Evolutionary conservation across 2,113 vertebrate genomes (phyloP).

Genomic region (Jacana jacana): DNA sequence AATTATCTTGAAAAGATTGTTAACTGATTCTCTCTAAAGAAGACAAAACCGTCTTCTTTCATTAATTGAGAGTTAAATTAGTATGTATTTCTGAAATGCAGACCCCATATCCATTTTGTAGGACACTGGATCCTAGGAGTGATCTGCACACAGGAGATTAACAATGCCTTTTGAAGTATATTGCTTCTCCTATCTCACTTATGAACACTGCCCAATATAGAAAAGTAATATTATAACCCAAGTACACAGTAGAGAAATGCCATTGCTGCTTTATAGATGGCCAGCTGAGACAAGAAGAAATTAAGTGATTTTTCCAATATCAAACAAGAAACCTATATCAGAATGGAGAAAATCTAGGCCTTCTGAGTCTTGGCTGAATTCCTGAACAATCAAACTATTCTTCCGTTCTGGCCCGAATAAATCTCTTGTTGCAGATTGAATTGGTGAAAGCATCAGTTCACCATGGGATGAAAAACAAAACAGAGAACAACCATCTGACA

Average conservation of each 20-base stretch:
- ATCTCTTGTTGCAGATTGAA: constrained; percentile 2
- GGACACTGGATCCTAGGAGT: not conserved
- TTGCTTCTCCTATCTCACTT: constrained; percentile 20
- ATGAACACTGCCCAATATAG: not conserved
- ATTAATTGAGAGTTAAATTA: not conserved
- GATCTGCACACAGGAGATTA: not conserved
- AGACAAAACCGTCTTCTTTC: not conserved
- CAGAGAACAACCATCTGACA: not conserved
- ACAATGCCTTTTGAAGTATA: constrained; percentile 39
- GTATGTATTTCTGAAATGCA: not conserved
- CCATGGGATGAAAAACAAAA: not conserved
- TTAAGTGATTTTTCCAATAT: not conserved
- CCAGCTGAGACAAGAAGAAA: not conserved
- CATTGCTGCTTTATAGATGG: not conserved
- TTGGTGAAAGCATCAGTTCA: constrained; percentile 20
- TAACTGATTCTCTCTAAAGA: not conserved
- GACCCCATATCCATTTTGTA: not conserved
- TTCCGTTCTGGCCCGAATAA: constrained; percentile 23
- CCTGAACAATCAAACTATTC: constrained; percentile 36
- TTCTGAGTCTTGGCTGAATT: constrained; percentile 9
- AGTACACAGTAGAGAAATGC: constrained; percentile 21
- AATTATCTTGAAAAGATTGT: not conserved
- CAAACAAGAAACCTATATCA: not conserved
- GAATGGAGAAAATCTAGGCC: not conserved
- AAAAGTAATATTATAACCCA: not conserved